phyloP scores from a whole-genome alignment of 2,888 invertebrate genomes.

The Gastrophysa polygoni region DNA sequence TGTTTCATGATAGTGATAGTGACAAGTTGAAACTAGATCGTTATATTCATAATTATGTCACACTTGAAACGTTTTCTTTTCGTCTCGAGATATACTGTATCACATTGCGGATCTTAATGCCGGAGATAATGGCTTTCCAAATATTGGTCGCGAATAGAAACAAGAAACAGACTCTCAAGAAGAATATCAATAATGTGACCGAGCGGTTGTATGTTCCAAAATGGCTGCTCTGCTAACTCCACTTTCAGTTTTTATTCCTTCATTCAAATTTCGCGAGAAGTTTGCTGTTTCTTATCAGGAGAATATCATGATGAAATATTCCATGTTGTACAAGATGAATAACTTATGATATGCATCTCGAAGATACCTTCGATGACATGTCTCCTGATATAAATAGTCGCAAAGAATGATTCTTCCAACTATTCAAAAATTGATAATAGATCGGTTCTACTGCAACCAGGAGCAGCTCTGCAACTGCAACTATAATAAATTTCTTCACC shows the following conservation, averaged over 20 bases:
- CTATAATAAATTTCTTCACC: no score
- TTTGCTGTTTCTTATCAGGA: not conserved
- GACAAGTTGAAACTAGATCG: no score
- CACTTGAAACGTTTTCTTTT: no score
- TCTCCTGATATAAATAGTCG: no score
- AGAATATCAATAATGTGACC: constrained; percentile 60
- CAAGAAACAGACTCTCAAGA: constrained; percentile 58
- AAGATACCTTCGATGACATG: no score
- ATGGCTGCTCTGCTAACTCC: constrained; percentile 5
- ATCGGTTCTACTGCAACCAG: no score
- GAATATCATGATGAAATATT: not conserved
- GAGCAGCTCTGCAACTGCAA: no score
- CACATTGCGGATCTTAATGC: not conserved
- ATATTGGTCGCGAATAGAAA: constrained; percentile 40
- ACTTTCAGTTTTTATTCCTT: not conserved
- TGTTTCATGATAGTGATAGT: no score
- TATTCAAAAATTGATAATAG: no score
- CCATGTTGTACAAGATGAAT: not conserved
- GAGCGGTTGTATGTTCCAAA: constrained; percentile 52
- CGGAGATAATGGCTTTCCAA: not conserved
- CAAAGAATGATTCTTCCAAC: no score
- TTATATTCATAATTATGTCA: no score
- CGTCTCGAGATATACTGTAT: not conserved
- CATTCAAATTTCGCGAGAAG: not conserved
- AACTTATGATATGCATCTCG: no score